These are phyloP conservation scores for Athene cunicularia DNA, from an alignment of 2,113 vertebrate genomes.

Conservation along the genomic window DNA sequence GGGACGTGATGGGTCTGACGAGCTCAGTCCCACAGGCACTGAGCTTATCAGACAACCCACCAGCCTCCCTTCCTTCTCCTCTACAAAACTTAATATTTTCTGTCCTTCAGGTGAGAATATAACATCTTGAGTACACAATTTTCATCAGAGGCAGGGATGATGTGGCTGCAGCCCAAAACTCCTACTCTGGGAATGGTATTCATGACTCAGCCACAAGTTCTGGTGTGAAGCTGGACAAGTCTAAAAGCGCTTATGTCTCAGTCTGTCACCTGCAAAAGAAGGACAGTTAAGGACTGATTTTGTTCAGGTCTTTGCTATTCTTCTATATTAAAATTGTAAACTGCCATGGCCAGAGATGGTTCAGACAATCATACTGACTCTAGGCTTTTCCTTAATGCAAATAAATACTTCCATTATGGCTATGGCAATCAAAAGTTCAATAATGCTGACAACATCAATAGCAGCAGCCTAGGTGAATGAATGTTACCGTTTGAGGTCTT, in stretches of 20 bases:
- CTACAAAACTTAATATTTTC: neutral
- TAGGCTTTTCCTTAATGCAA: neutral
- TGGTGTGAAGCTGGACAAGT: neutral
- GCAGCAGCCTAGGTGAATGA: neutral
- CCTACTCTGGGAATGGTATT: neutral
- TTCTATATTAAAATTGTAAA: neutral
- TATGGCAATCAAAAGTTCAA: neutral
- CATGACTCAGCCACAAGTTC: neutral
- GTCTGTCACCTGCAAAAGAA: neutral
- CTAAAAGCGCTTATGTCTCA: neutral
- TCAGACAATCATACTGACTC: neutral
- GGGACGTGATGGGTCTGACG: neutral
- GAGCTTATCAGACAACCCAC: neutral
- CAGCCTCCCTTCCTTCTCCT: neutral
- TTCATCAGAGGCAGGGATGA: neutral
- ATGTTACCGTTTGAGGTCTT: neutral
- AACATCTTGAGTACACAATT: neutral
- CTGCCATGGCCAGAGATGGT: neutral
- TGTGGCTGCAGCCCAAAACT: neutral
- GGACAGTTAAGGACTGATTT: neutral
- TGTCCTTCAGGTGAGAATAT: neutral
- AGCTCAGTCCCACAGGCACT: neutral
- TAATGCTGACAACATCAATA: neutral
- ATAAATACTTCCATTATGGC: neutral
- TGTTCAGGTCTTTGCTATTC: neutral